Base-by-base conservation (phyloP, 2,888 invertebrate species). In the Eupithecia pulchellata region DNA sequence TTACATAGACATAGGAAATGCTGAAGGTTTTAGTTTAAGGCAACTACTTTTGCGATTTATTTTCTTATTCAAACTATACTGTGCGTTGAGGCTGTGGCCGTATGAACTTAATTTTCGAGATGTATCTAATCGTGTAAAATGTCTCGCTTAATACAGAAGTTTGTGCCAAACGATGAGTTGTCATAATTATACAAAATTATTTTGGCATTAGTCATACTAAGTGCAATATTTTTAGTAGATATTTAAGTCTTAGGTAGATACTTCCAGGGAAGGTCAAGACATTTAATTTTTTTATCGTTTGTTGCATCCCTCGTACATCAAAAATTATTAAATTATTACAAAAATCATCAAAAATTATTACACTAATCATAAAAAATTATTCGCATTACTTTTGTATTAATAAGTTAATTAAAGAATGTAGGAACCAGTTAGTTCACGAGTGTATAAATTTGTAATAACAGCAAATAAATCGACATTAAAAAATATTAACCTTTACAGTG, bases 1-100 rank as follows among this genome's bases (percentile, higher is more conserved):
- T 69, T 30, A 69, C 61, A 52, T 52, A 52, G 58, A 57, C 8
- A 29, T 17, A 57, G 14, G 29, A 57, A 17, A 29, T 17, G 27
- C 57, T 25, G 4, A 52, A 52, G 11, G 25, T 4, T 52, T 52
- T 52, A 11, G 4, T 25, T n/a, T 39, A 25, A 25, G 57, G 14
- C 5, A 57, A 57, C 57, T 29, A 29, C 1, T 14, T 27, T 57
- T 57, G 4, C 9, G 57, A 11, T 29, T 57, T 14, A 55, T 55
- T 27, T 29, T 57, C 29, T 29, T 14, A 57, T 27, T 57, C 57
- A 47, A 11, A 47, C 11, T 47, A 4, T 4, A 47, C 2, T 20
- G 20, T 20, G 8, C 5, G 8, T n/a, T 42, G 17, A n/a, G 3
- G 42, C 9, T n/a, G 42, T n/a, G 42, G n/a, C 1, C 20, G 9